These are phyloP conservation scores for Argynnis bischoffii DNA, from an alignment of 2,888 invertebrate species.

Conservation along the genomic window DNA sequence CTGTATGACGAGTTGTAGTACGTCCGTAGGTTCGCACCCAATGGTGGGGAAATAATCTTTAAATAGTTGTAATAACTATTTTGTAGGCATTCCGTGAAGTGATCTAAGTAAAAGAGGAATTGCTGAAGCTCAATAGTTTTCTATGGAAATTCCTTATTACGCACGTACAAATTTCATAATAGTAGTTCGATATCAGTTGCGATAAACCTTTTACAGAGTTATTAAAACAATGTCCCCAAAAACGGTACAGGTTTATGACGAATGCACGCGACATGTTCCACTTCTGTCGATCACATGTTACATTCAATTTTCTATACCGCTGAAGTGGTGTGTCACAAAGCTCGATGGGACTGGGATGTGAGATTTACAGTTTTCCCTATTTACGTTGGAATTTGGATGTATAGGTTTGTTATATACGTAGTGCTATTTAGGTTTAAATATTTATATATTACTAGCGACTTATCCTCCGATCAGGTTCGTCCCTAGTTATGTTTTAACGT, in stretches of 20 bases:
- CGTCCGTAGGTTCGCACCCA: no score
- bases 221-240: constrained; percentile 9
- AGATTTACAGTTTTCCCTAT: constrained; percentile 20
- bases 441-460: no score
- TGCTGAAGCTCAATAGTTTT: no score
- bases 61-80: no score
- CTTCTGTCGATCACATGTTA: constrained; percentile 32
- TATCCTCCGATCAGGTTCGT: no score
- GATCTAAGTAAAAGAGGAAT: no score
- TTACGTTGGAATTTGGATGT: neutral
- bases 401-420: neutral
- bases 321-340: constrained; percentile 22
- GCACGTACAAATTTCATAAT: neutral
- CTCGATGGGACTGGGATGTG: constrained; percentile 27
- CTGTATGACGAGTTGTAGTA: no score
- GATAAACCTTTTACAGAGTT: neutral
- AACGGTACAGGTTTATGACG: neutral
- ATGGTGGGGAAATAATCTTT: no score
- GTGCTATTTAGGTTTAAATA: neutral
- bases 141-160: no score
- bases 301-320: constrained; percentile 29
- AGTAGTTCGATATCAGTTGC: neutral
- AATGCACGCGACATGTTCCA: constrained; percentile 23
- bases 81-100: no score
- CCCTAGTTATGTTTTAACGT: no score